Evolutionary conservation across 2,888 invertebrate genomes (phyloP), one percentile per base, ranked within the genome.

Genomic region (Orchestes rusci): DNA sequence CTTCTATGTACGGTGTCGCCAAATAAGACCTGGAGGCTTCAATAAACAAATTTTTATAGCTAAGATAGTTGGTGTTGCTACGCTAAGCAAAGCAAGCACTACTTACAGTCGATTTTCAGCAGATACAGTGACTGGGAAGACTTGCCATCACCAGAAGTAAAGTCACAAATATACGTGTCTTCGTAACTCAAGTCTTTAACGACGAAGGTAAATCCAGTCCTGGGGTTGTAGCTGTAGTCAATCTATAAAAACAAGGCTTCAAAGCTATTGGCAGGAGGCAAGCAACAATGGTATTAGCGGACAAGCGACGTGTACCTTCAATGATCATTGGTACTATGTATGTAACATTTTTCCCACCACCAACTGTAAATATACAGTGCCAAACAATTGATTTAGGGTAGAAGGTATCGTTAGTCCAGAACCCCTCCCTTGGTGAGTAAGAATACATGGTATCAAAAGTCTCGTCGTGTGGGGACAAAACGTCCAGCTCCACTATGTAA

Each of bases 121-220:
- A 45, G 20, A 19, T 43, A 30, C 13, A 34, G 12, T 27, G 17
- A 31, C 36, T 39, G 29, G 32, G 2, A 20, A 5, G 20, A 19
- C 17, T 40, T 35, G 8, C 35, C 32, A 17, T 37, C 43, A 36
- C 29, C 37, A 20, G 13, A 16, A 28, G 33, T 53, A 50, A 64
- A 67, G 38, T 27, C 39, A 49, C 69, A 70, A 39, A 18, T 46
- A 51, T 61, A 65, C 35, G 52, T 29, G 31, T 56, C 57, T 39
- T 55, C 34, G 27, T 68, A 63, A 28, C 51, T 57, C 12, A 69
- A 43, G 3, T 62, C 59, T 3, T 64, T 52, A 19, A 64, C 59
- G 28, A 48, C 50, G 47, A 72, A 55, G 2, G 48, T 63, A 56
- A 69, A 73, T 55, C 75, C 75, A 53, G 63, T 59, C 62, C 65